Evolutionary conservation across 30 jellyfish, hydroid and myxozoan genomes (phyloP), one percentile per base, ranked within the genome.

Genomic region (Hydra vulgaris): DNA sequence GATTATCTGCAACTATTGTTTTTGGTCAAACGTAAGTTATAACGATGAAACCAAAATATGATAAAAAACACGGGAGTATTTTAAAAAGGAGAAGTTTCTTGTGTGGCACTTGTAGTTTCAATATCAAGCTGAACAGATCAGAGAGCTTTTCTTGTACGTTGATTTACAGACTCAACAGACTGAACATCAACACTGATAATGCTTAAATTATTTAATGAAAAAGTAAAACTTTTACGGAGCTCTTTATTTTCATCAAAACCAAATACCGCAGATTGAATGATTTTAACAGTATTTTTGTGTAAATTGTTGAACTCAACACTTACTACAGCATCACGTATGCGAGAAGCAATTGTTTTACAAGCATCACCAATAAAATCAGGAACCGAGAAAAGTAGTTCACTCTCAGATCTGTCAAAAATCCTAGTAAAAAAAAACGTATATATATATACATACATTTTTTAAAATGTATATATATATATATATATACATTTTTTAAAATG

Each of bases 361-460:
- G 95, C 90, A 81, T 91, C 98, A 17, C 98, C 98, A 72, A 91
- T 94, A 54, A 91, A 91, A 81, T 91, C 98, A 74, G 98, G 98
- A 23, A 91, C 98, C 0, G 98, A 91, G 71, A 91, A 91, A 24
- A 91, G 73, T 69, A 73, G 76, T 25, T 95, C 98, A 27, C 88
- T 94, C 18, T 75, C 95, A 66, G 85, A 72, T 81, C 82, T 74
- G 19, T 87, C 96, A 18, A 72, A 79, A 16, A 66, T n/a, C n/a
- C n/a, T n/a, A n/a, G n/a, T n/a, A n/a, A n/a, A n/a, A n/a, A n/a
- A n/a, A n/a, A n/a, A n/a, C n/a, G n/a, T n/a, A n/a, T n/a, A n/a
- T n/a, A n/a, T n/a, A n/a, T n/a, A n/a, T n/a, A n/a, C n/a, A n/a
- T n/a, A n/a, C n/a, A n/a, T n/a, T n/a, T n/a, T n/a, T n/a, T n/a